phyloP scores from a whole-genome alignment of 1,140 invertebrate species.

The Tetragnatha versicolor region DNA sequence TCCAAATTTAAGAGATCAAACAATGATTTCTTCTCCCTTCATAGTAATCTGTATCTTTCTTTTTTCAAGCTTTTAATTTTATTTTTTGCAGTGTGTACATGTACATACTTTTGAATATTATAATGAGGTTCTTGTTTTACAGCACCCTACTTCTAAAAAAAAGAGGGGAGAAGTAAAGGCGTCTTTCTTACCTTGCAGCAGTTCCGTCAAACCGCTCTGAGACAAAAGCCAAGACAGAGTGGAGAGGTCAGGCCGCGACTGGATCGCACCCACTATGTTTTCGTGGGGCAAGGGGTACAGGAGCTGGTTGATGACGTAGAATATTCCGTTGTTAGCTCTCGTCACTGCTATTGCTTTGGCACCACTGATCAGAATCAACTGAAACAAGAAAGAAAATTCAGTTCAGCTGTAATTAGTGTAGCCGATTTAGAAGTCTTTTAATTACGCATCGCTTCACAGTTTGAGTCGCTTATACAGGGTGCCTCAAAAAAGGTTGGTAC shows the following conservation, averaged over 20 bases:
- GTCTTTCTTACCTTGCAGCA: constrained; percentile 44
- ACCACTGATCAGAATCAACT: constrained; percentile 63
- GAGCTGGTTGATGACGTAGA: constrained; percentile 65
- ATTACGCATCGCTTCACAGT: too few species aligned
- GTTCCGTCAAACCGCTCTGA: constrained; percentile 7
- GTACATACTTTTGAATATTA: too few species aligned
- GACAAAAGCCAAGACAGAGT: constrained; percentile 1
- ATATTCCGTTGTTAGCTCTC: constrained; percentile 64
- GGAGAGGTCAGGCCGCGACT: constrained; percentile 44
- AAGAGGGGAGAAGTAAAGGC: background rate
- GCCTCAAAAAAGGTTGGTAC: too few species aligned
- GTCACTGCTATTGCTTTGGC: constrained; percentile 61
- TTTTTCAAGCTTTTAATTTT: too few species aligned
- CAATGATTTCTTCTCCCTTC: too few species aligned
- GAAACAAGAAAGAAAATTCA: constrained; percentile 1
- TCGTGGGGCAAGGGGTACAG: constrained; percentile 61
- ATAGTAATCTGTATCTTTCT: too few species aligned
- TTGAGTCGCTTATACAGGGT: too few species aligned
- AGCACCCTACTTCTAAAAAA: constrained; percentile 1
- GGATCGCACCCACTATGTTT: constrained; percentile 37
- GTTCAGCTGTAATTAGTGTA: background rate
- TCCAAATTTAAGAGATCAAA: too few species aligned
- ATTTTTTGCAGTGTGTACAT: too few species aligned
- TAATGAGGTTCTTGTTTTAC: too few species aligned
- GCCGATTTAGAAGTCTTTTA: too few species aligned